These are phyloP conservation scores for Lucinisca nassula DNA, from an alignment of 2,888 invertebrate species.

Conservation along the genomic window DNA sequence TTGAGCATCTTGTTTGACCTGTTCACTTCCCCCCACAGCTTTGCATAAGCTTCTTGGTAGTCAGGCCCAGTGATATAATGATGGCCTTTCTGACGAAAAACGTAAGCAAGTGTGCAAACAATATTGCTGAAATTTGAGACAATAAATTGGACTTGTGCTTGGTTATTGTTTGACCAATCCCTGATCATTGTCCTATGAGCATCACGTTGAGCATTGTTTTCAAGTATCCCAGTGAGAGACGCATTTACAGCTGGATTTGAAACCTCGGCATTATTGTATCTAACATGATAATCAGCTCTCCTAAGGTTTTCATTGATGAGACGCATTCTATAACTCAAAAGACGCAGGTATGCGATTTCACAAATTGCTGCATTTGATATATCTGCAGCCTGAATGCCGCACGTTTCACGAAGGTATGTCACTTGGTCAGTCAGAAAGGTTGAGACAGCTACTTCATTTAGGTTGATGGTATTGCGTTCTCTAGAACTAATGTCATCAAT, in stretches of 20 bases:
- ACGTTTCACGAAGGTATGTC: neutral
- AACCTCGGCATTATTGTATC: neutral
- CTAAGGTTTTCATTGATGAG: neutral
- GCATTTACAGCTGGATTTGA: no score
- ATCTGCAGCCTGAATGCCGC: neutral
- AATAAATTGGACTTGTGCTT: neutral
- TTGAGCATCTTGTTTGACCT: neutral
- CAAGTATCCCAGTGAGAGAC: neutral
- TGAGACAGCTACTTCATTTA: no score
- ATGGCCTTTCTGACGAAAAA: neutral
- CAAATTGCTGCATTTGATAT: neutral
- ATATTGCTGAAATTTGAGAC: neutral
- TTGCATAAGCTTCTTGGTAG: neutral
- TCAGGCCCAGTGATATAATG: conserved; percentile 5
- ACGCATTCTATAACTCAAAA: neutral
- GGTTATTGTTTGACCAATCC: neutral
- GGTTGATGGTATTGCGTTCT: neutral
- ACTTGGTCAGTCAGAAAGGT: conserved; percentile 2
- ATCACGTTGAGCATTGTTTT: neutral
- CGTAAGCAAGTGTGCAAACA: neutral
- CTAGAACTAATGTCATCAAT: neutral
- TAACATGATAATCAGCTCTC: neutral
- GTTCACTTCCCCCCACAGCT: neutral
- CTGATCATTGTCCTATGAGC: neutral
- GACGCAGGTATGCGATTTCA: neutral